Conservation (phyloP, 2,113 vertebrate genomes). For the Pristiophorus japonicus region DNA sequence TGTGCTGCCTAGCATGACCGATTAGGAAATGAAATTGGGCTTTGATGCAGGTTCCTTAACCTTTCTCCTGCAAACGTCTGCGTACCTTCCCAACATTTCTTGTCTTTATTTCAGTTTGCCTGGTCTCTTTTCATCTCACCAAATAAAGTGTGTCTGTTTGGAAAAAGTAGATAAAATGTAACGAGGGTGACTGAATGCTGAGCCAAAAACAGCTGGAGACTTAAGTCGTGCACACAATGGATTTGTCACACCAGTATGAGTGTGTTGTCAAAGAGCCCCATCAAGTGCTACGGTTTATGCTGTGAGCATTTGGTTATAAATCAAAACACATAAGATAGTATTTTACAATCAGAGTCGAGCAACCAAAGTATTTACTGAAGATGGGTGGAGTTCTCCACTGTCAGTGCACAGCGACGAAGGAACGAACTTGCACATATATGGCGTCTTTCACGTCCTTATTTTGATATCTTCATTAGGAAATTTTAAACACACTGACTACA, state of each 20-base stretch:
- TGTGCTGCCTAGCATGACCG: neutral
- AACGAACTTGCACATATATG: neutral
- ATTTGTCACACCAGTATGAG: neutral
- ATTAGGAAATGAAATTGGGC: neutral
- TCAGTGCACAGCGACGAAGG: neutral
- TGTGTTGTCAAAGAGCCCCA: neutral
- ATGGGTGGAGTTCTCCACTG: neutral
- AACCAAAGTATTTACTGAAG: neutral
- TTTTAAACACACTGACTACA: no score
- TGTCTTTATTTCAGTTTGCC: no score
- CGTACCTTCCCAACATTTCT: no score
- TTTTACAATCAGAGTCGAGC: neutral
- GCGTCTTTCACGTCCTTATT: neutral
- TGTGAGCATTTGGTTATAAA: neutral
- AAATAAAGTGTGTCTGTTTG: neutral
- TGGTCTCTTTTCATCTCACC: neutral
- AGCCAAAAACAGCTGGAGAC: neutral
- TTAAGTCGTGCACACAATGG: neutral
- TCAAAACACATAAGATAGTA: neutral
- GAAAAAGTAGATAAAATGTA: neutral
- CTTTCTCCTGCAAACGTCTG: no score
- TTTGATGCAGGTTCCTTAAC: neutral
- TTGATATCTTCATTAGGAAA: no score
- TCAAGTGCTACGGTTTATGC: neutral
- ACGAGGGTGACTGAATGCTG: neutral